Conservation (phyloP, 1,140 invertebrate genomes). For the Drosophila azteca region DNA sequence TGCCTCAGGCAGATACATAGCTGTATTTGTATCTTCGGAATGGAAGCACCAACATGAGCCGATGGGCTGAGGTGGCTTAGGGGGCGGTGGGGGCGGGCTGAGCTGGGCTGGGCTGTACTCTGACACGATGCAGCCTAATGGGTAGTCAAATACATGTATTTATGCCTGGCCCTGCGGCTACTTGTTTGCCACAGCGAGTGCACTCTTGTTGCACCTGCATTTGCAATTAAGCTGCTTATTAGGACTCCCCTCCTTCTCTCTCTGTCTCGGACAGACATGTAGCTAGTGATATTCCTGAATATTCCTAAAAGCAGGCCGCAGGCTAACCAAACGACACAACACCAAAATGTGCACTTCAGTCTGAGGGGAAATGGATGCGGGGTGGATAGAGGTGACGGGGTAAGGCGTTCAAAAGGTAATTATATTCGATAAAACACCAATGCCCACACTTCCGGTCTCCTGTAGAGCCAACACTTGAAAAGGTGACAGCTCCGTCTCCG, state of each 20-base stretch:
- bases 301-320: slow-evolving; percentile 13
- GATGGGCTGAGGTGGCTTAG: too few relatives aligned
- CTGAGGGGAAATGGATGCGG: neutral
- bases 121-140: slow-evolving; percentile 41
- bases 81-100: neutral
- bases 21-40: slow-evolving; percentile 29
- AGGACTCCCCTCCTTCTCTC: neutral
- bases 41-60: neutral
- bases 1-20: slow-evolving; percentile 9
- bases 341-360: too few relatives aligned
- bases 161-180: slow-evolving; percentile 24
- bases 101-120: neutral
- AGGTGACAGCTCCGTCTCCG: slow-evolving; percentile 57
- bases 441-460: slow-evolving; percentile 57
- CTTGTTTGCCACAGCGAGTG: neutral
- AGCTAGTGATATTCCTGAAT: too few relatives aligned
- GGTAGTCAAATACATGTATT: slow-evolving; percentile 54
- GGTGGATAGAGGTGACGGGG: neutral
- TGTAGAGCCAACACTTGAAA: slow-evolving; percentile 39
- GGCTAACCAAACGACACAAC: slow-evolving; percentile 17
- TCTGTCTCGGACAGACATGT: too few relatives aligned
- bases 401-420: slow-evolving; percentile 33
- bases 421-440: slow-evolving; percentile 66
- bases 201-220: slow-evolving; percentile 42
- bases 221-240: slow-evolving; percentile 73